Evolutionary conservation across 2,113 vertebrate species (phyloP).

Genomic region (Gallinago undulata): DNA sequence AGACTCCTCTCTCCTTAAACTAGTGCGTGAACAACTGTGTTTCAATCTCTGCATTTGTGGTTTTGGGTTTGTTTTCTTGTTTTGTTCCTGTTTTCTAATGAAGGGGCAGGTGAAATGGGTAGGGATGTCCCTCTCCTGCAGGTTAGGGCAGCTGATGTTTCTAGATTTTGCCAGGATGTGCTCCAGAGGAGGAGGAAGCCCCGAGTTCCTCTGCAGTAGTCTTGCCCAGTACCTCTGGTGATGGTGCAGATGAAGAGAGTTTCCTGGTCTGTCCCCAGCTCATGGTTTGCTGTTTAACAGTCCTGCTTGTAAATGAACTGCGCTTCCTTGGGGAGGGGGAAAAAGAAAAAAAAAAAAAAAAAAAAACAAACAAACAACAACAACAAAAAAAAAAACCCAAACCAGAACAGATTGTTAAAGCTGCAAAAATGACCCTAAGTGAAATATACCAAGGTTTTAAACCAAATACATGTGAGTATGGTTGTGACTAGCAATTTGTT

Average conservation of each 20-base stretch:
- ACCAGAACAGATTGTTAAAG: neutral
- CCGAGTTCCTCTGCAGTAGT: neutral
- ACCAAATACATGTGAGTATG: slow-evolving; percentile 24
- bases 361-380: too few relatives aligned
- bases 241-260: neutral
- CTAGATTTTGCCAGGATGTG: neutral
- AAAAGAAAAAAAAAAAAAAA: too few relatives aligned
- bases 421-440: slow-evolving; percentile 2
- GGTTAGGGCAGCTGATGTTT: neutral
- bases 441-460: neutral
- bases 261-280: neutral
- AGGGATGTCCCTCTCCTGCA: neutral
- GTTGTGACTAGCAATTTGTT: neutral
- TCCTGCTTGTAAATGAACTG: slow-evolving; percentile 12
- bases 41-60: neutral
- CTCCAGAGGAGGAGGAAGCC: slow-evolving; percentile 31
- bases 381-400: neutral
- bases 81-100: neutral
- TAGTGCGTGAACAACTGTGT: neutral
- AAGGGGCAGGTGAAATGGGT: neutral
- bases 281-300: neutral
- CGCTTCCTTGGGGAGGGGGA: neutral
- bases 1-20: slow-evolving; percentile 27
- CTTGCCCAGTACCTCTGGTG: neutral
- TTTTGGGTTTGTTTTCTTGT: neutral